phyloP scores from a whole-genome alignment of 2,797 vertebrate species.

The Decapterus maruadsi region DNA sequence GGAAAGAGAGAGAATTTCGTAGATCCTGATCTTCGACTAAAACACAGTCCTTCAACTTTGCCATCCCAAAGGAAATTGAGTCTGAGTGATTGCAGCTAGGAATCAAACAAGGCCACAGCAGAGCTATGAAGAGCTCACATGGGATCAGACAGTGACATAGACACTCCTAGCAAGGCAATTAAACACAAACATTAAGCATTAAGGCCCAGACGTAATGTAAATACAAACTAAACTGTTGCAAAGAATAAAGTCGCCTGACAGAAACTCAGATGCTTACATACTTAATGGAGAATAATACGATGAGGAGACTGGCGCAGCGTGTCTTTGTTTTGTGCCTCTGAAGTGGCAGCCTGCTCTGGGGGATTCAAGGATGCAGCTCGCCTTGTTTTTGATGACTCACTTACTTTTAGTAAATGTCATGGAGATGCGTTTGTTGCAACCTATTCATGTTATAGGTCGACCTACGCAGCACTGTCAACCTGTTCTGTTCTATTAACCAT shows the following conservation, averaged over 20 bases:
- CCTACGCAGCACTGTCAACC: neutral
- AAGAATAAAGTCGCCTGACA: slow-evolving; percentile 20
- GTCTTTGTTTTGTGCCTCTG: slow-evolving; percentile 5
- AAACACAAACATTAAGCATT: slow-evolving; percentile 52
- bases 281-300: slow-evolving; percentile 9
- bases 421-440: neutral
- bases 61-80: slow-evolving; percentile 54
- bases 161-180: slow-evolving; percentile 22
- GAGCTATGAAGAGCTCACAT: slow-evolving; percentile 35
- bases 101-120: slow-evolving; percentile 35
- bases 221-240: slow-evolving; percentile 28
- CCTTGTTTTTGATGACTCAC: slow-evolving; percentile 5
- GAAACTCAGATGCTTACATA: slow-evolving; percentile 15
- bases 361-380: slow-evolving; percentile 2
- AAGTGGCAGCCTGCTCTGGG: neutral
- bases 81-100: slow-evolving; percentile 26
- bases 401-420: slow-evolving; percentile 2
- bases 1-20: slow-evolving; percentile 5
- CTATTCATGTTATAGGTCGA: neutral
- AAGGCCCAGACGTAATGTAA: slow-evolving; percentile 31
- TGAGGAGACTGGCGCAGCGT: neutral
- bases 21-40: slow-evolving; percentile 45
- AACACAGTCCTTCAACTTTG: slow-evolving; percentile 55
- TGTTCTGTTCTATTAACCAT: neutral
- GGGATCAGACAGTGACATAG: slow-evolving; percentile 37